Percentiles rank a stretch among this genome's conserved stretches.
Conservation (phyloP, 2,888 invertebrate genomes). For the Apantesis nais region DNA sequence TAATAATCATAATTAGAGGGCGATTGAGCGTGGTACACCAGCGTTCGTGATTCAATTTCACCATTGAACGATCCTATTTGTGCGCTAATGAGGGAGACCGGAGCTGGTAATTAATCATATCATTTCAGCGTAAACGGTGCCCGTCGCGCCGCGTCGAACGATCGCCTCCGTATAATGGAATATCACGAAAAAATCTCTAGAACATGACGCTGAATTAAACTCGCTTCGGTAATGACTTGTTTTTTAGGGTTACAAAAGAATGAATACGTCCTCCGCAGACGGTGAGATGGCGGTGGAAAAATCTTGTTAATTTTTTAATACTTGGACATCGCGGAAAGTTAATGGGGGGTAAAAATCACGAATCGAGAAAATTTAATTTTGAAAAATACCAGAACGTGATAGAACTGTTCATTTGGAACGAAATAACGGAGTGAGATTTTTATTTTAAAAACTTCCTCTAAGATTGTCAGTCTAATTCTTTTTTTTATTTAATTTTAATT, state of each 20-base stretch:
- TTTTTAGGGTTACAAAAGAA: slow-evolving; percentile 84
- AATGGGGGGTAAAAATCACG: slow-evolving; percentile 68
- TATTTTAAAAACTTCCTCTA: slow-evolving; percentile 34
- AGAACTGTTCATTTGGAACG: slow-evolving; percentile 50
- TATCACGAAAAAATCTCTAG: slow-evolving; percentile 76
- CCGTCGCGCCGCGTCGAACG: slow-evolving; percentile 68
- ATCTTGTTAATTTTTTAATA: slow-evolving; percentile 80
- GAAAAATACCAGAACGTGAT: slow-evolving; percentile 54
- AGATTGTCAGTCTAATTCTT: no score
- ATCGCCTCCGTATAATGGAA: slow-evolving; percentile 80
- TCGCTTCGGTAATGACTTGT: slow-evolving; percentile 84
- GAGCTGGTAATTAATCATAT: slow-evolving; percentile 83
- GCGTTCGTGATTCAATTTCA: slow-evolving; percentile 81
- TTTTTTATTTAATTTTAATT: no score
- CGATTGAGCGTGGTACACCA: slow-evolving; percentile 68
- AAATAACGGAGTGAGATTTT: slow-evolving; percentile 41
- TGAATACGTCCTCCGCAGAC: slow-evolving; percentile 82
- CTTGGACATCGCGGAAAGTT: slow-evolving; percentile 62
- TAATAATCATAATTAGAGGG: slow-evolving; percentile 80
- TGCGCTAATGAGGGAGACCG: slow-evolving; percentile 82
- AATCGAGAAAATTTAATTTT: slow-evolving; percentile 54
- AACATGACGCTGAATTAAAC: slow-evolving; percentile 79
- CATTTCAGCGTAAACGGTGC: slow-evolving; percentile 80
- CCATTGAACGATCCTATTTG: slow-evolving; percentile 81
- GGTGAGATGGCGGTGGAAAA: slow-evolving; percentile 61